These are phyloP conservation scores for Hippocampus mohnikei DNA, from an alignment of 2,113 vertebrate genomes.

Conservation along the genomic window DNA sequence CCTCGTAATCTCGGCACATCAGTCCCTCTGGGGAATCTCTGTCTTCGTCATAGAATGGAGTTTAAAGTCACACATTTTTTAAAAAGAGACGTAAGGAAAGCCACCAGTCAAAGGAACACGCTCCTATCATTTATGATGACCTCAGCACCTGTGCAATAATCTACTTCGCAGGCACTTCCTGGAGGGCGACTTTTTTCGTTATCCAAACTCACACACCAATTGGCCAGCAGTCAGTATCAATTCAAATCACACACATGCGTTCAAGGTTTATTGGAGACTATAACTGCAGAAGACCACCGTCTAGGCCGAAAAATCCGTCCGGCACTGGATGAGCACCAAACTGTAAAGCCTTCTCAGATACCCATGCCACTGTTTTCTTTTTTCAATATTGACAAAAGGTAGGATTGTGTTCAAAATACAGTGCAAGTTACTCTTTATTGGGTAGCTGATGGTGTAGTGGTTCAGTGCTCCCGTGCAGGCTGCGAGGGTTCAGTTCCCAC, in stretches of 20 bases:
- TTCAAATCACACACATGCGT: background rate
- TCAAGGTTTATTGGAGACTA: background rate
- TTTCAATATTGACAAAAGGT: too few species aligned
- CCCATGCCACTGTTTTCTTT: too few species aligned
- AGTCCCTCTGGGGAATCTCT: conserved; percentile 28
- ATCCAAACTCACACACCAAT: background rate
- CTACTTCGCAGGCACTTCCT: conserved; percentile 40
- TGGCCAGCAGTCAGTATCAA: conserved; percentile 6
- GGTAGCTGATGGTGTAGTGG: too few species aligned
- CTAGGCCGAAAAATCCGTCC: background rate
- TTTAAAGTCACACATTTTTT: conserved; percentile 34
- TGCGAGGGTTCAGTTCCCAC: too few species aligned
- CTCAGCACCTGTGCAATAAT: conserved; percentile 44
- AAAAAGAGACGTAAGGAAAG: conserved; percentile 28
- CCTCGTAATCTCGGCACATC: conserved; percentile 17
- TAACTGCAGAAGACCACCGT: background rate
- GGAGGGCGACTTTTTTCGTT: background rate
- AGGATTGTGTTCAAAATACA: too few species aligned
- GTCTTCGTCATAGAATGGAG: conserved; percentile 23
- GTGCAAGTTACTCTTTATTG: too few species aligned
- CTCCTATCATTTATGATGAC: conserved; percentile 15
- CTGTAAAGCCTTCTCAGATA: background rate
- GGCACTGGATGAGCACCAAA: too few species aligned
- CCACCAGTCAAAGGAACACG: conserved; percentile 7
- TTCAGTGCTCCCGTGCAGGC: too few species aligned